Evolutionary conservation across 2,888 invertebrate genomes (phyloP).

Genomic region (Cantharis flavilabris): DNA sequence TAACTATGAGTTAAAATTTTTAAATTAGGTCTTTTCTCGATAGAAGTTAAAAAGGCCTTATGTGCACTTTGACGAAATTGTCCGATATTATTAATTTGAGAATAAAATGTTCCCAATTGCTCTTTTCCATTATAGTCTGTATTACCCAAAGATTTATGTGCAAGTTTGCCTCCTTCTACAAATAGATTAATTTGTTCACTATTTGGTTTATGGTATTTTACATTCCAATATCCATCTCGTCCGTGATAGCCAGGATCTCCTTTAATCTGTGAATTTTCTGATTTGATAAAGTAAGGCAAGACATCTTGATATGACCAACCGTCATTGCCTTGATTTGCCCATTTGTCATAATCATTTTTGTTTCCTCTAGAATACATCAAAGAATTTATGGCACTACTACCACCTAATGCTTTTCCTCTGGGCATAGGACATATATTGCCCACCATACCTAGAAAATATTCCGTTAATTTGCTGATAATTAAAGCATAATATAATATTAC

Average conservation of each 20-base stretch:
- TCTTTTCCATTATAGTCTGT: constrained; percentile 66
- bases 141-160: constrained; percentile 61
- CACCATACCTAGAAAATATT: neutral
- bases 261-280: constrained; percentile 9
- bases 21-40: constrained; percentile 59
- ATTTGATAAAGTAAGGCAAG: constrained; percentile 9
- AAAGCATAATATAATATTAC: neutral
- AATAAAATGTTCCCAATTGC: constrained; percentile 64
- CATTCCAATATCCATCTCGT: constrained; percentile 1
- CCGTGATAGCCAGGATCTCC: constrained; percentile 9
- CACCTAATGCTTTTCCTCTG: constrained; percentile 64
- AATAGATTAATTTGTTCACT: constrained; percentile 47
- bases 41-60: constrained; percentile 63
- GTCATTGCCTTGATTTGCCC: constrained; percentile 76
- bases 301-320: constrained; percentile 37
- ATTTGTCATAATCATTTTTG: constrained; percentile 77
- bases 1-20: constrained; percentile 61
- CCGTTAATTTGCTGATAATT: too few relatives aligned
- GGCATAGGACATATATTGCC: constrained; percentile 68
- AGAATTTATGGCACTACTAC: constrained; percentile 79
- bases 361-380: constrained; percentile 88
- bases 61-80: constrained; percentile 65
- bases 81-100: constrained; percentile 64
- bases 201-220: neutral
- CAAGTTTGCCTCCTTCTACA: constrained; percentile 61